Evolutionary conservation across 2,797 vertebrate species (phyloP), one percentile per base, ranked within the genome.

Genomic region (Tenualosa ilisha): DNA sequence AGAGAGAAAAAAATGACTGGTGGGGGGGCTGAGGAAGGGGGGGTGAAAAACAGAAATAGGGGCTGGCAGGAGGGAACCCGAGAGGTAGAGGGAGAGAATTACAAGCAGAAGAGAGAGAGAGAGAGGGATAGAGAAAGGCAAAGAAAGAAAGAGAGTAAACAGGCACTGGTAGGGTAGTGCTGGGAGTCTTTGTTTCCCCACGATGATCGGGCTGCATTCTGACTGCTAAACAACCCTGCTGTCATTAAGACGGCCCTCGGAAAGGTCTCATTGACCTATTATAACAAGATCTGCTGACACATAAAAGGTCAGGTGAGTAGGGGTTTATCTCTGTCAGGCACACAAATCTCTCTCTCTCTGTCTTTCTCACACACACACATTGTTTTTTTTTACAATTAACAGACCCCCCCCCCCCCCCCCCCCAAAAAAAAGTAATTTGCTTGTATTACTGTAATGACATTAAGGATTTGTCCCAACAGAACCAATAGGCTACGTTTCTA

Each of bases 181-280:
- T 75, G 13, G 53, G 53, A 83, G 65, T 22, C 31, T 20, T 26
- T 85, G 84, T 86, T 89, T 88, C 79, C 72, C 86, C 79, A 82
- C 43, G 82, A 86, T 84, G 68, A 84, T 85, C 56, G 31, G 15
- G 83, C 83, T 84, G 53, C 59, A 50, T 26, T 68, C 61, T 82
- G 90, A 88, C 85, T 89, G 51, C 84, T 84, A 88, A 88, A 54
- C 82, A 89, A 88, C 61, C 61, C 11, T 49, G n/a, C 7, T 82
- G 82, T 79, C 72, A 87, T 84, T 84, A 85, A 68, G 83, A 85
- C 9, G 49, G 50, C 68, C 83, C 86, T 81, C 81, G 75, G 63
- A 92, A 92, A 92, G 83, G 84, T 91, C 87, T 91, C 82, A 87
- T 0, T 88, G 89, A 88, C 86, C 84, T 89, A 84, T 90, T 88